These are phyloP conservation scores for Daktulosphaira vitifoliae DNA, from an alignment of 1,140 invertebrate species.

Conservation along the genomic window DNA sequence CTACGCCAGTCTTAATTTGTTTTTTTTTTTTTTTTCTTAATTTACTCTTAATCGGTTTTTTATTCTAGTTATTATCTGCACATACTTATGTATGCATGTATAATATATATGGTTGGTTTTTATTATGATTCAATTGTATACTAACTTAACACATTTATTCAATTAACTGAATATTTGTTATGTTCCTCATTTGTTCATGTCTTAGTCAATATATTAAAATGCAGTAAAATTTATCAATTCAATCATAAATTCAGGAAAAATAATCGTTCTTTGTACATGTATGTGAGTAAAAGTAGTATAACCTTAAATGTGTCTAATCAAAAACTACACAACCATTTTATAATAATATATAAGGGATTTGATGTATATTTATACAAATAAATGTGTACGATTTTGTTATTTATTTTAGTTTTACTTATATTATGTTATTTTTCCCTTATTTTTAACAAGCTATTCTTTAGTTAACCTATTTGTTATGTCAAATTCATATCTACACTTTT, in stretches of 20 bases:
- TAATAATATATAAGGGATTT: no score
- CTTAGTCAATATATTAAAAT: constrained; percentile 24
- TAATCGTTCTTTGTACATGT: no score
- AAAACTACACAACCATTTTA: background rate
- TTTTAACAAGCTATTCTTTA: constrained; percentile 14
- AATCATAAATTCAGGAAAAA: no score
- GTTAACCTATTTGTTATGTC: constrained; percentile 30
- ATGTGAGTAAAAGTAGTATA: no score
- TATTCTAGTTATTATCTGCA: background rate
- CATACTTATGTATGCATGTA: background rate
- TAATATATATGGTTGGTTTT: constrained; percentile 4
- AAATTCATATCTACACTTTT: constrained; percentile 31
- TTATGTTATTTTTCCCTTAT: constrained; percentile 10
- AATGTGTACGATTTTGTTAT: background rate
- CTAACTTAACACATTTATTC: no score
- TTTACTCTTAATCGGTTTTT: no score
- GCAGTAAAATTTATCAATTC: constrained; percentile 1
- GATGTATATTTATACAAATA: background rate
- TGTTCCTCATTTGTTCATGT: constrained; percentile 17
- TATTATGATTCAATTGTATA: constrained; percentile 26
- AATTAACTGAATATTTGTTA: no score
- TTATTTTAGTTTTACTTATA: constrained; percentile 13
- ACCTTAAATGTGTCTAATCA: no score
- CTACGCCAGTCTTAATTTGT: constrained; percentile 30
- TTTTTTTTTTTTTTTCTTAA: no score